phyloP scores from a whole-genome alignment of 2,113 vertebrate genomes.

The Phasianus colchicus region DNA sequence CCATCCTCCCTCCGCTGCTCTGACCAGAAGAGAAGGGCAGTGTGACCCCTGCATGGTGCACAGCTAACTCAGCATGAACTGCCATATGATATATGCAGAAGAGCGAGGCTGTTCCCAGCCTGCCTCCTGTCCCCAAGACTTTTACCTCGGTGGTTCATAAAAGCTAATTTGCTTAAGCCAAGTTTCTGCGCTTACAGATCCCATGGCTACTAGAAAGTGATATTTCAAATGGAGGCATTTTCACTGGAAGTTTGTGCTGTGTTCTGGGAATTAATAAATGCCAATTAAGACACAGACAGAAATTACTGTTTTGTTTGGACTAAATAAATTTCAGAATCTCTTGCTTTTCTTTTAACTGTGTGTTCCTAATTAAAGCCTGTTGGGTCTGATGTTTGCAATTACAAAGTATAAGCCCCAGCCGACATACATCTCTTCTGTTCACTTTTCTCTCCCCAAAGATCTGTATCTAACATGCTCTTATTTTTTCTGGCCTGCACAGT shows the following conservation, averaged over 20 bases:
- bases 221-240: not conserved
- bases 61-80: not conserved
- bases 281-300: not conserved
- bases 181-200: not conserved
- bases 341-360: not conserved
- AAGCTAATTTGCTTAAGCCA: rapidly evolving
- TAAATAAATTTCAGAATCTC: not conserved
- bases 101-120: not conserved
- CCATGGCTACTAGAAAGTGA: rapidly evolving
- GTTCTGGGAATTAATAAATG: not conserved
- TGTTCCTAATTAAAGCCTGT: not conserved
- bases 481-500: not conserved
- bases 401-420: not conserved
- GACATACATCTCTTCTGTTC: not conserved
- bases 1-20: not conserved
- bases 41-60: not conserved
- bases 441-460: not conserved
- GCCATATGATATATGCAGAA: not conserved
- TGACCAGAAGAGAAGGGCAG: not conserved
- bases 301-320: not conserved
- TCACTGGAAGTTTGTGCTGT: not conserved
- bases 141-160: not conserved
- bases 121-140: not conserved
- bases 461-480: not conserved
- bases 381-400: not conserved